Evolutionary conservation across 2,797 vertebrate genomes (phyloP).

Genomic region (Propithecus deckenii): DNA sequence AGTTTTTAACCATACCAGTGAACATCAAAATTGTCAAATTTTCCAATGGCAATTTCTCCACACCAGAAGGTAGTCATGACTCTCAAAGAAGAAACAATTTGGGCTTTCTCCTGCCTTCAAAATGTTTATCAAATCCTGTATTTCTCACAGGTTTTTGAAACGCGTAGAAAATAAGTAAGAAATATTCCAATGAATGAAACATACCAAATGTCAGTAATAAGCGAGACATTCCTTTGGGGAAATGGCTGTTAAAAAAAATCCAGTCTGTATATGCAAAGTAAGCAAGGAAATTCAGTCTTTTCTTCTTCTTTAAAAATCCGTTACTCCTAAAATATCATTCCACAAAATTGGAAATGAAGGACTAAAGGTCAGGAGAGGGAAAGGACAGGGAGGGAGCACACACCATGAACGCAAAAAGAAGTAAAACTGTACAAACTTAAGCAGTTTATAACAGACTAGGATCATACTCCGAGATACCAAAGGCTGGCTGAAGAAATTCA

Average conservation of each 20-base stretch:
- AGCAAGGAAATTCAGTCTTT: constrained; percentile 87
- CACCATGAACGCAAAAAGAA: constrained; percentile 87
- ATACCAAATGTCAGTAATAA: constrained; percentile 93
- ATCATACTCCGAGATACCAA: constrained; percentile 90
- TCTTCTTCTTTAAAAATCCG: constrained; percentile 92
- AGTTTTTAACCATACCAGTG: constrained; percentile 83
- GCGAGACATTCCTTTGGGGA: constrained; percentile 92
- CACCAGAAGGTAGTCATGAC: constrained; percentile 78
- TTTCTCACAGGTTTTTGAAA: constrained; percentile 85
- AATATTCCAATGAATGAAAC: constrained; percentile 88
- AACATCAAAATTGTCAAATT: constrained; percentile 82
- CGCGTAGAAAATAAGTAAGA: constrained; percentile 80
- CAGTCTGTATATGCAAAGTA: constrained; percentile 85
- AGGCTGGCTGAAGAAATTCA: constrained; percentile 85
- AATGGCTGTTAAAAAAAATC: constrained; percentile 84
- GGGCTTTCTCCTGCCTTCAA: constrained; percentile 82
- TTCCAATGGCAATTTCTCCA: constrained; percentile 83
- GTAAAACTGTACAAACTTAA: constrained; percentile 87
- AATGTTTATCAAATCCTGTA: constrained; percentile 84
- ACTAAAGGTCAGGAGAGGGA: constrained; percentile 79
- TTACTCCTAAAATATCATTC: constrained; percentile 90
- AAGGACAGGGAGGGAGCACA: constrained; percentile 58
- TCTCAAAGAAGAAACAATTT: constrained; percentile 78
- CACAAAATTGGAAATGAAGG: constrained; percentile 88
- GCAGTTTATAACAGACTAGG: constrained; percentile 91